Percentiles rank a stretch among this genome's conserved stretches.
Evolutionary conservation across 2,113 vertebrate genomes (phyloP).

Genomic region (Archocentrus centrarchus): DNA sequence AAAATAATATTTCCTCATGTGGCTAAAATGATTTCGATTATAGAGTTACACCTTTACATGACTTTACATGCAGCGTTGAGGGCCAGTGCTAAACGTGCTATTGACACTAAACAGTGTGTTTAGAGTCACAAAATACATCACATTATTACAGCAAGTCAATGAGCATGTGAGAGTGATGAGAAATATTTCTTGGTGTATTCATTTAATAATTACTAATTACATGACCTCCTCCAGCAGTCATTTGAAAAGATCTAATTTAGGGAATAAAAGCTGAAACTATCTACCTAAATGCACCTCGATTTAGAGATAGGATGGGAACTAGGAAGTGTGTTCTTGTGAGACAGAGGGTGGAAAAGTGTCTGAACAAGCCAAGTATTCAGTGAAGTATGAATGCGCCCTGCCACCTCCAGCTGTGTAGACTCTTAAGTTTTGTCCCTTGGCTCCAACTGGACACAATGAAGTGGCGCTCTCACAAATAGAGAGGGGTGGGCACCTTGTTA

Average conservation of each 20-base stretch:
- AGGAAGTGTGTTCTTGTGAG: slow-evolving; percentile 70
- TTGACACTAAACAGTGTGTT: slow-evolving; percentile 7
- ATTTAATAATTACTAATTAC: slow-evolving; percentile 32
- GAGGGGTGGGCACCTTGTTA: slow-evolving; percentile 68
- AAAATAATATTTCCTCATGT: background rate
- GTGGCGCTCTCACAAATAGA: slow-evolving; percentile 69
- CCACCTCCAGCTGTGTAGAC: slow-evolving; percentile 73
- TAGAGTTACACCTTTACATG: background rate
- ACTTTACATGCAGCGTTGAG: background rate
- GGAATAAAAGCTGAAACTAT: slow-evolving; percentile 6
- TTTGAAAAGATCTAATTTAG: slow-evolving; percentile 28
- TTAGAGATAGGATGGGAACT: slow-evolving; percentile 66
- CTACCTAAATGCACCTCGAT: slow-evolving; percentile 22
- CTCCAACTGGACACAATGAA: slow-evolving; percentile 72
- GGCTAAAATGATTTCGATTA: slow-evolving; percentile 13
- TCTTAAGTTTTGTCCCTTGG: slow-evolving; percentile 62
- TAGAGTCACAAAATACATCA: background rate
- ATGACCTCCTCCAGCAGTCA: background rate
- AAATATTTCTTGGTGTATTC: slow-evolving; percentile 8
- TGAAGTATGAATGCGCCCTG: slow-evolving; percentile 69
- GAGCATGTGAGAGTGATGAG: background rate
- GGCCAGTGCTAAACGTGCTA: background rate
- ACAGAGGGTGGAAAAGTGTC: slow-evolving; percentile 65
- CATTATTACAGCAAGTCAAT: background rate
- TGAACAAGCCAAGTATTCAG: slow-evolving; percentile 69